Evolutionary conservation across 2,113 vertebrate genomes (phyloP).

Genomic region (Saguinus midas): DNA sequence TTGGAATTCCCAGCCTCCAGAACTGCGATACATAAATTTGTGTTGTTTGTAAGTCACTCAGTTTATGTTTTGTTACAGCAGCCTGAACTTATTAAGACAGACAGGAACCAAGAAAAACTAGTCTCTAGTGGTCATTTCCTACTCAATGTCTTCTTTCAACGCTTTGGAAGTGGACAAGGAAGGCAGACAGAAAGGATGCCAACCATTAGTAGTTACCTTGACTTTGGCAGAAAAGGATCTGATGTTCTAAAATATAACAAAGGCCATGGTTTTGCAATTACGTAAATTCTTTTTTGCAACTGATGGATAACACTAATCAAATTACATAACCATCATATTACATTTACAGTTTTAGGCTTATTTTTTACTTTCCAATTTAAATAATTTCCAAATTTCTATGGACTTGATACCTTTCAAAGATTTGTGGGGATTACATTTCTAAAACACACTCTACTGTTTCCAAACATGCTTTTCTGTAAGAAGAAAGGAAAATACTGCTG

Average conservation of each 20-base stretch:
- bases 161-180: neutral
- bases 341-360: neutral
- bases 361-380: slow-evolving; percentile 42
- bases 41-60: neutral
- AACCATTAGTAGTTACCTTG: neutral
- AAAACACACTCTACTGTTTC: neutral
- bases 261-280: neutral
- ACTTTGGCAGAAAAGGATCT: slow-evolving; percentile 17
- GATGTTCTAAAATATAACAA: slow-evolving; percentile 16
- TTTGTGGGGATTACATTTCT: slow-evolving; percentile 14
- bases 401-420: slow-evolving; percentile 24
- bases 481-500: neutral
- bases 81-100: neutral
- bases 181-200: neutral
- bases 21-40: neutral
- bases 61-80: neutral
- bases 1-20: neutral
- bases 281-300: slow-evolving; percentile 6
- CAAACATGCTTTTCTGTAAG: neutral
- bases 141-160: neutral
- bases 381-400: slow-evolving; percentile 43
- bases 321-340: slow-evolving; percentile 6
- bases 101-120: neutral
- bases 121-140: neutral
- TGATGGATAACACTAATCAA: neutral